A percentile compares a stretch with the other conserved stretches of the same genome.
phyloP scores from a whole-genome alignment of 1,140 invertebrate genomes.

The Anoplolepis gracilipes region DNA sequence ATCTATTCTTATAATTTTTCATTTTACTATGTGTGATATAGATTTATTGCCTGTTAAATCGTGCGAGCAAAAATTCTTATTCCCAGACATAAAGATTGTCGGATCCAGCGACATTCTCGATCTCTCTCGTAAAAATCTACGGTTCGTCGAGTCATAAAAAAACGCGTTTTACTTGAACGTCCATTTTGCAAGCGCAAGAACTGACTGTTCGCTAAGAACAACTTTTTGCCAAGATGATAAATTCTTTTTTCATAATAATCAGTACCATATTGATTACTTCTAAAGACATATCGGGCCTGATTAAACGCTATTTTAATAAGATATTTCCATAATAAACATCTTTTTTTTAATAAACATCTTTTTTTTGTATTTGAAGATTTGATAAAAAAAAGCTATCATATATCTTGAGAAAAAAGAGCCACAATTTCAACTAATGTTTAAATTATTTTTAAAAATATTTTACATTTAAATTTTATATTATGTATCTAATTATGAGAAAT shows the following conservation, averaged over 20 bases:
- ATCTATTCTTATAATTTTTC: not conserved
- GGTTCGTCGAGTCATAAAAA: not conserved
- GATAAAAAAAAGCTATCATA: not conserved
- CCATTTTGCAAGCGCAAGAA: not conserved
- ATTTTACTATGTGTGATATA: not conserved
- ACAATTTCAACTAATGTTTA: not conserved
- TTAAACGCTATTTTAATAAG: not conserved
- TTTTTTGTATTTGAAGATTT: not conserved
- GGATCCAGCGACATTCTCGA: not conserved
- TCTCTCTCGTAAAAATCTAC: not conserved
- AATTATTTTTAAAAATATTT: not conserved
- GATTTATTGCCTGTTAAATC: not conserved
- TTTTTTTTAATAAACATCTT: too few species aligned
- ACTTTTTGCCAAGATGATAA: not conserved
- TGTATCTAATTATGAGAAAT: too few species aligned
- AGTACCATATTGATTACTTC: not conserved
- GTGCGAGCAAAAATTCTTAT: not conserved
- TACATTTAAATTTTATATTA: too few species aligned
- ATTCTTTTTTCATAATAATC: slow-evolving; percentile 1
- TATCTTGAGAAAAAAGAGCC: not conserved
- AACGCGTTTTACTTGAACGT: not conserved
- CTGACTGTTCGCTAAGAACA: not conserved
- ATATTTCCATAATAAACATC: not conserved
- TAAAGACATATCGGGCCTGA: not conserved
- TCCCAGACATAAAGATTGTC: not conserved